A percentile compares a stretch with the other conserved stretches of the same genome.
These are phyloP conservation scores for Apotomis capreana DNA, from an alignment of 2,888 invertebrate species.

Conservation along the genomic window DNA sequence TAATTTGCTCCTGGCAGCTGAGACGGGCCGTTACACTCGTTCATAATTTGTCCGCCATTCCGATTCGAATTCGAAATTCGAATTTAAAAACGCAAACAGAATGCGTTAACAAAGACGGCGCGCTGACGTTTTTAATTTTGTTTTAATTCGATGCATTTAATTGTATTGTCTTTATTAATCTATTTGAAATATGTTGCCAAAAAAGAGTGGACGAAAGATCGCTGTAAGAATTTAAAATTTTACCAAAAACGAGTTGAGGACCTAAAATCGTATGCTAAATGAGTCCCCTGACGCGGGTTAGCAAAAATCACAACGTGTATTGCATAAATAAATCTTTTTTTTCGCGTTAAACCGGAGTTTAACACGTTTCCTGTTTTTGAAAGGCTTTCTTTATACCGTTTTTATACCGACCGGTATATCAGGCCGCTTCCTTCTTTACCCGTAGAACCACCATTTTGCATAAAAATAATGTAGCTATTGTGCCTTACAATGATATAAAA, in stretches of 20 bases:
- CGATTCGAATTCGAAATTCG: conserved; percentile 32
- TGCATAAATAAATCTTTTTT: conserved; percentile 42
- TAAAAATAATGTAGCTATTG: conserved; percentile 66
- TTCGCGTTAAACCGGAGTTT: conserved; percentile 51
- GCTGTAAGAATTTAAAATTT: conserved; percentile 40
- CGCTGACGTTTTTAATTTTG: conserved; percentile 16
- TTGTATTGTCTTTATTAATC: conserved; percentile 42
- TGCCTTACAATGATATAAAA: conserved; percentile 69
- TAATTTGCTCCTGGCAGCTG: conserved; percentile 58
- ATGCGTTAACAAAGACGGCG: conserved; percentile 26
- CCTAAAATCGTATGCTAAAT: conserved; percentile 42
- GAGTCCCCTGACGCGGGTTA: conserved; percentile 35
- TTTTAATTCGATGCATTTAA: conserved; percentile 27
- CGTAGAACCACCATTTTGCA: conserved; percentile 59
- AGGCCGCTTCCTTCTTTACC: conserved; percentile 62
- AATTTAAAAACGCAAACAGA: conserved; percentile 31
- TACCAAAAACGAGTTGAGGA: conserved; percentile 40
- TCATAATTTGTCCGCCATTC: conserved; percentile 35
- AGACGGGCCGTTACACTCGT: conserved; percentile 37
- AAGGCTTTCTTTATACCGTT: conserved; percentile 53
- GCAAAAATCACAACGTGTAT: conserved; percentile 44
- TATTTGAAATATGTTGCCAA: conserved; percentile 39
- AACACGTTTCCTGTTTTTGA: conserved; percentile 63
- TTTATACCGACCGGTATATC: conserved; percentile 62
- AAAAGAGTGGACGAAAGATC: conserved; percentile 11